Evolutionary conservation across 2,797 vertebrate genomes (phyloP), one percentile per base, ranked within the genome.

Genomic region (Gorsachius magnificus): DNA sequence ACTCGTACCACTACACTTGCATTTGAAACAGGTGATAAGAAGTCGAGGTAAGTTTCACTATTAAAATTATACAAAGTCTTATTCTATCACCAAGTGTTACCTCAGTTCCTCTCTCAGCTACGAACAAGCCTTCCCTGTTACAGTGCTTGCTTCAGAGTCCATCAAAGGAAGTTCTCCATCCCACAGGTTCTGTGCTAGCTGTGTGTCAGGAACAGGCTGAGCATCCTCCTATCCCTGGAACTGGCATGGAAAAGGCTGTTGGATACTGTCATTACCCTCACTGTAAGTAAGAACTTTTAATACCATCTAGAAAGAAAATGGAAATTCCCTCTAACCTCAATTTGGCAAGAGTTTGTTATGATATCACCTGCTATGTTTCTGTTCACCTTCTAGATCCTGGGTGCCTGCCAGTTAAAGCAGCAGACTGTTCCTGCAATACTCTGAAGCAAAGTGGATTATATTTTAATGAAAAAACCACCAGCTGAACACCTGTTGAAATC

Each of bases 291-390:
- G 48, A 89, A 31, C 77, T 75, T 85, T 80, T 41, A 85, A 83
- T 58, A 80, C 14, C 16, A 64, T n/a, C 65, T 68, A 71, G 53
- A 90, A 60, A 77, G 58, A 86, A 88, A 78, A 61, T 53, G n/a
- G 90, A 84, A 90, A 87, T 89, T 95, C 86, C 77, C 72, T 94
- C 66, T 89, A 87, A 87, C 63, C 69, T 78, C 65, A 83, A 7
- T 56, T 74, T 95, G 79, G 80, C 94, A 93, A 76, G 79, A 68
- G 35, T 63, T 88, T 83, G 45, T 86, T 90, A 65, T 78, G 85
- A 36, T 81, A 82, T 83, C 86, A 84, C 74, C 77, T 61, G 53
- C 66, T 83, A 45, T n/a, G 53, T 84, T 95, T 86, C 72, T 53
- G 83, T 92, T 90, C 81, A 90, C 81, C 77, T 87, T 92, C 57